Base-by-base conservation (phyloP, 2,888 invertebrate species). In the Salticus scenicus region DNA sequence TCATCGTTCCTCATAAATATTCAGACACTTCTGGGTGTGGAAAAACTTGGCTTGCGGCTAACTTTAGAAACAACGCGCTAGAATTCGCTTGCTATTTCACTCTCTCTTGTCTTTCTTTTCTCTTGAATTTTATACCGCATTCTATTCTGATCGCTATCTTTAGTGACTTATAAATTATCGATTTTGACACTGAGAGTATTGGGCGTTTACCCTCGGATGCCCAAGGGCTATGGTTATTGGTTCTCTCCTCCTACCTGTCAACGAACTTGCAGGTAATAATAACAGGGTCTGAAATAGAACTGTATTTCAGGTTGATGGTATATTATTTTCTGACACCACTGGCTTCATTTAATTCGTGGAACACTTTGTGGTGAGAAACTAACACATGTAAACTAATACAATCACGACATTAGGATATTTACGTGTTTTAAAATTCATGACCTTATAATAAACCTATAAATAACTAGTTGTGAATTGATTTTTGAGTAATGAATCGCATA, bases 91-190 rank as follows among this genome's bases (percentile, higher is more conserved):
- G 63, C 27, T 12, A 63, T 63, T n/a, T n/a, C 63, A 24, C 24
- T 24, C 24, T 37, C 10, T 47, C 42, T 47, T 17, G 2, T 57
- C 17, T 57, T 24, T 57, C 17, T 57, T 57, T 57, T 24, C 5
- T 57, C 20, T 24, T 1, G 5, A 57, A 57, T 28, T 24, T 27
- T 72, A 47, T 72, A 42, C 20, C 28, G 17, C 64, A 41, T 42
- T 71, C n/a, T n/a, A 79, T 79, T 64, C 37, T 20, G 24, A 28
- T 27, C 31, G 31, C 47, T 30, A 66, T 71, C 70, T 20, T 37
- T 57, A 28, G 0, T 5, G 51, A 47, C 72, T 77, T 83, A 77
- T 83, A 83, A 83, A 83, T 83, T 76, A 72, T 76, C 76, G 70
- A 82, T 82, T 83, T 77, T 83, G 72, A 67, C 63, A 74, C 74